Percentiles rank a stretch among this genome's conserved stretches.
Conservation (phyloP, 1,140 invertebrate species). For the Drosophila cardini region DNA sequence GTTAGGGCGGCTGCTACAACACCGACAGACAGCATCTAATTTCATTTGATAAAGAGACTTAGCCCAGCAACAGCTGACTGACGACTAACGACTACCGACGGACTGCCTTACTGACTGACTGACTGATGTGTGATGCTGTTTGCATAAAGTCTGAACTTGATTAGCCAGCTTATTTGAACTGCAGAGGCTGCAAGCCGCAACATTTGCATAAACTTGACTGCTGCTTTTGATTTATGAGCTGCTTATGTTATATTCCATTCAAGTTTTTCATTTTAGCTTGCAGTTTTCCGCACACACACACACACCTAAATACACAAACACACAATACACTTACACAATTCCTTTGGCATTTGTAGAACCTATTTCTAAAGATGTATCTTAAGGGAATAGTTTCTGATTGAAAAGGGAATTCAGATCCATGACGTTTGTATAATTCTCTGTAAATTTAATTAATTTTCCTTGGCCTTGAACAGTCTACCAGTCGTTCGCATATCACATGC, state of each 20-base stretch:
- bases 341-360: conserved; percentile 3
- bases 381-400: conserved; percentile 25
- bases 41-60: conserved; percentile 54
- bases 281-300: not conserved
- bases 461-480: conserved; percentile 5
- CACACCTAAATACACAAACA: no score
- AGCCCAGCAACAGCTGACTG: conserved; percentile 34
- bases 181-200: conserved; percentile 47
- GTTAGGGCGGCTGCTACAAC: conserved; percentile 37
- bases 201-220: conserved; percentile 64
- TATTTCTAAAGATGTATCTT: conserved; percentile 1
- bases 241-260: conserved; percentile 19
- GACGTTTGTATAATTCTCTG: conserved; percentile 16
- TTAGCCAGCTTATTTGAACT: conserved; percentile 44
- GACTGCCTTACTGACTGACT: conserved; percentile 14
- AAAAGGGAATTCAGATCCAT: conserved; percentile 45
- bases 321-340: no score
- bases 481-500: conserved; percentile 37
- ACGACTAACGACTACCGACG: not conserved
- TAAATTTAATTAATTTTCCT: conserved; percentile 59
- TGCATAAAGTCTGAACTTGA: conserved; percentile 54
- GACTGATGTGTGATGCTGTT: conserved; percentile 62
- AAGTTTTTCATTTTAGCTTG: not conserved
- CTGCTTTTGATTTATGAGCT: conserved; percentile 36
- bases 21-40: conserved; percentile 64